These are phyloP conservation scores for Thinocorus orbignyianus DNA, from an alignment of 2,113 vertebrate genomes.

Conservation along the genomic window DNA sequence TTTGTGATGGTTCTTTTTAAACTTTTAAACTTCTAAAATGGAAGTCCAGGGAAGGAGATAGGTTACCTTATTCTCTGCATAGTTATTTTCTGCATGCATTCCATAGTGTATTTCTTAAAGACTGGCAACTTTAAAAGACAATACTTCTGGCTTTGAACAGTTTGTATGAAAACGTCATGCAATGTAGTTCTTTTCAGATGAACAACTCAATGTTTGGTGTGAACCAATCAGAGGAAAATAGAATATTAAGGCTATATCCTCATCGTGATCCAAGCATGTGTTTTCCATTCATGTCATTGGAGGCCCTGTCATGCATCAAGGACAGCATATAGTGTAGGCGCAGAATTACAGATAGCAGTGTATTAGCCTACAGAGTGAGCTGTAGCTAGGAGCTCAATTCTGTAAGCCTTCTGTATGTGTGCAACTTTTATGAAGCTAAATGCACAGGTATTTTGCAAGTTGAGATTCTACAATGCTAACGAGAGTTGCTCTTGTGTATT, in stretches of 20 bases:
- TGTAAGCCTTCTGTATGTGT: neutral
- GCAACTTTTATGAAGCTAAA: neutral
- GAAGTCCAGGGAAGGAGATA: neutral
- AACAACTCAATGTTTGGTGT: neutral
- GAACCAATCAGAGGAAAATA: neutral
- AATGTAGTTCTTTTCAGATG: slow-evolving; percentile 1
- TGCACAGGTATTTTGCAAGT: neutral
- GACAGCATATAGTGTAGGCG: slow-evolving; percentile 27
- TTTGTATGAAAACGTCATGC: slow-evolving; percentile 1
- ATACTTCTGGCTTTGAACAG: slow-evolving; percentile 7
- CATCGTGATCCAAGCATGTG: neutral
- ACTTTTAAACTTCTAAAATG: neutral
- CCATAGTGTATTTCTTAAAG: slow-evolving; percentile 8
- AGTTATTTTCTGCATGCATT: neutral
- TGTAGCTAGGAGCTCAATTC: neutral
- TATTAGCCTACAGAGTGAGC: neutral
- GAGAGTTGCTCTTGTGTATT: neutral
- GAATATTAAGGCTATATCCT: neutral
- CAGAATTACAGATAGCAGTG: neutral
- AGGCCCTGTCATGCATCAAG: slow-evolving; percentile 30
- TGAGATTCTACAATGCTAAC: neutral
- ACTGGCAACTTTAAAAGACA: slow-evolving; percentile 22
- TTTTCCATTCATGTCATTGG: slow-evolving; percentile 34
- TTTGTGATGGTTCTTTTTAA: neutral
- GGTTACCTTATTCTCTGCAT: neutral